Evolutionary conservation across 2,113 vertebrate species (phyloP).

Genomic region (Vulpes ferrilata): DNA sequence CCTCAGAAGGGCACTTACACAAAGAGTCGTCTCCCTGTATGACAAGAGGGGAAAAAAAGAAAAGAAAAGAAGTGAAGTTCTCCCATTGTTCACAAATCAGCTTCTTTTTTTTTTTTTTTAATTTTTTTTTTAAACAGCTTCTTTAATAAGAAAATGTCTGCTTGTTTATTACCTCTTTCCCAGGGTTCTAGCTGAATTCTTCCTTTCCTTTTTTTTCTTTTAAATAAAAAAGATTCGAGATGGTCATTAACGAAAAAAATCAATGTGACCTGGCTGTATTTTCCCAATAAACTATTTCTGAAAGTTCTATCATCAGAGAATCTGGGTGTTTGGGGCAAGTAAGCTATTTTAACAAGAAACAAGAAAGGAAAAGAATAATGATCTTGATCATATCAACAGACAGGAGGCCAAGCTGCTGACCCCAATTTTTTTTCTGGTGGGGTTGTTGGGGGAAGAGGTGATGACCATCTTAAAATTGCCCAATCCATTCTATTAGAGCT

Average conservation of each 20-base stretch:
- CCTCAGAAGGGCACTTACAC: slow-evolving; percentile 14
- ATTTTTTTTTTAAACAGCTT: neutral
- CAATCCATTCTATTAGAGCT: neutral
- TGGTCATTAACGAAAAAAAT: slow-evolving; percentile 51
- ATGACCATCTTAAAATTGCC: neutral
- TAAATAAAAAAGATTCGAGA: neutral
- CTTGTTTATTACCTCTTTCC: neutral
- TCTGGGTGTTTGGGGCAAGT: neutral
- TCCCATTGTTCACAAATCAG: neutral
- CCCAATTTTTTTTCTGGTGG: neutral
- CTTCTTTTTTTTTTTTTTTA: slow-evolving; percentile 18
- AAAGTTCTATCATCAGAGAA: slow-evolving; percentile 25
- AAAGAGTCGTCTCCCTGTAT: neutral
- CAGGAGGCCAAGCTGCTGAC: neutral
- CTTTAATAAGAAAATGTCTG: neutral
- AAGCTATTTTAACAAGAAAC: slow-evolving; percentile 27
- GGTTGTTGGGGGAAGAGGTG: neutral
- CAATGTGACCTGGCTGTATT: neutral
- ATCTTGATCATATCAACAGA: neutral
- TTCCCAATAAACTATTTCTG: slow-evolving; percentile 39
- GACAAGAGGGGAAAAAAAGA: neutral
- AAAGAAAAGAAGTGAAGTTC: neutral
- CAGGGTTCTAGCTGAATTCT: neutral
- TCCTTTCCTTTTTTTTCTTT: neutral
- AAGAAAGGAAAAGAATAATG: neutral